phyloP scores from a whole-genome alignment of 2,888 invertebrate species.

The Amblyteles armatorius region DNA sequence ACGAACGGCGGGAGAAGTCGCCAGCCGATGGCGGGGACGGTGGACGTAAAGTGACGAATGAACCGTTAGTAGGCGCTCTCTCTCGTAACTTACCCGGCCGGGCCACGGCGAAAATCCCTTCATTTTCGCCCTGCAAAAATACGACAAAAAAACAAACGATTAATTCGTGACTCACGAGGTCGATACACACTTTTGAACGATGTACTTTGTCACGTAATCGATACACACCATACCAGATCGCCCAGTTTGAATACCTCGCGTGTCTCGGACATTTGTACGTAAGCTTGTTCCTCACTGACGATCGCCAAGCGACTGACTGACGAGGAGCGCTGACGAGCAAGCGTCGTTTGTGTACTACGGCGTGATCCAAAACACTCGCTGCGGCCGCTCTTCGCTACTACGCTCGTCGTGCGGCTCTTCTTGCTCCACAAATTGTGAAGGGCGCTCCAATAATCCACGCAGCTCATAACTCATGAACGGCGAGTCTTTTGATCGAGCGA shows the following conservation, averaged over 20 bases:
- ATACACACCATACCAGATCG: slow-evolving; percentile 89
- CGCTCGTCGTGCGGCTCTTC: slow-evolving; percentile 60
- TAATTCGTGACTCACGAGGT: slow-evolving; percentile 46
- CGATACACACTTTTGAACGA: slow-evolving; percentile 18
- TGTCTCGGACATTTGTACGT: slow-evolving; percentile 84
- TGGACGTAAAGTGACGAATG: slow-evolving; percentile 73
- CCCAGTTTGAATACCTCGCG: slow-evolving; percentile 87
- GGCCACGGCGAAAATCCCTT: slow-evolving; percentile 99
- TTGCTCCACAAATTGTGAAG: slow-evolving; percentile 66
- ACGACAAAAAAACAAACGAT: slow-evolving; percentile 78
- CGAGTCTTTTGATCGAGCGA: not conserved
- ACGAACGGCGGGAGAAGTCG: slow-evolving; percentile 67
- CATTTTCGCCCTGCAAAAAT: slow-evolving; percentile 96
- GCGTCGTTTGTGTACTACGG: slow-evolving; percentile 81
- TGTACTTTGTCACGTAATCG: slow-evolving; percentile 55
- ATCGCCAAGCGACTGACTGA: slow-evolving; percentile 83
- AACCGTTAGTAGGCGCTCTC: slow-evolving; percentile 83
- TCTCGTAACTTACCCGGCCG: slow-evolving; percentile 92
- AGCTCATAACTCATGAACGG: slow-evolving; percentile 39
- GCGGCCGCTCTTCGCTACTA: slow-evolving; percentile 64
- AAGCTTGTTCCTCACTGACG: slow-evolving; percentile 72
- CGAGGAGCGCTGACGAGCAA: slow-evolving; percentile 67
- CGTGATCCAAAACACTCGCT: slow-evolving; percentile 77
- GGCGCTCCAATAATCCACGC: slow-evolving; percentile 59
- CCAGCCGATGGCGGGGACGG: slow-evolving; percentile 72